Evolutionary conservation across 2,113 vertebrate species (phyloP), one percentile per base, ranked within the genome.

Genomic region (Barnardius zonarius): DNA sequence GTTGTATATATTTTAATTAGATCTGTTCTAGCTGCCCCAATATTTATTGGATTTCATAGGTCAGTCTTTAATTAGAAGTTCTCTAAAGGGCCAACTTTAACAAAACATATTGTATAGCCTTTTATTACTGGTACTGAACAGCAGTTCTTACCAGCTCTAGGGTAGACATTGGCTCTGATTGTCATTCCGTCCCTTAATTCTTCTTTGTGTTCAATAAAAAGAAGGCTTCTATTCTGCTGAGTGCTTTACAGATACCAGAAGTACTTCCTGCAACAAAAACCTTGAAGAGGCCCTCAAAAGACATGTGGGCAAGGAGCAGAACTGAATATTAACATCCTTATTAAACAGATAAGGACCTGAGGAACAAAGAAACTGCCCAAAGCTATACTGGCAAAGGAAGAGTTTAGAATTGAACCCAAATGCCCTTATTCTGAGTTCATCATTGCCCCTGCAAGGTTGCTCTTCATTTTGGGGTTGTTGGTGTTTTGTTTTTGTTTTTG

Each of bases 401-500:
- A 94, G 82, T 77, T 94, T 49, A 12, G 75, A 97, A 85, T n/a
- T 90, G 84, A 97, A 94, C 85, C 63, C 82, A 88, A 94, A 95
- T 77, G 89, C 90, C 96, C 94, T 96, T 79, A 93, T 77, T 95
- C 18, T 74, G 35, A 77, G 87, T 94, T 96, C 93, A 93, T 69
- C 63, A 46, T 72, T 92, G 78, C 85, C 85, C 81, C 83, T 92
- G 52, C 49, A 96, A 97, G 83, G 83, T 95, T 92, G 67, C 22
- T 89, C 74, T 82, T 92, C 28, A 46, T 93, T 95, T 93, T 84
- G 49, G 28, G 4, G 46, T 48, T 18, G 46, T 22, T 43, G 14
- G 39, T 44, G 43, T 19, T 46, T 44, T 17, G 44, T 10, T 46
- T 19, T 46, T 46, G 41, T 14, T 39, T 39, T 39, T 10, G 39